Conservation (phyloP, 1,140 invertebrate genomes). For the Drosophila fuyamai region DNA sequence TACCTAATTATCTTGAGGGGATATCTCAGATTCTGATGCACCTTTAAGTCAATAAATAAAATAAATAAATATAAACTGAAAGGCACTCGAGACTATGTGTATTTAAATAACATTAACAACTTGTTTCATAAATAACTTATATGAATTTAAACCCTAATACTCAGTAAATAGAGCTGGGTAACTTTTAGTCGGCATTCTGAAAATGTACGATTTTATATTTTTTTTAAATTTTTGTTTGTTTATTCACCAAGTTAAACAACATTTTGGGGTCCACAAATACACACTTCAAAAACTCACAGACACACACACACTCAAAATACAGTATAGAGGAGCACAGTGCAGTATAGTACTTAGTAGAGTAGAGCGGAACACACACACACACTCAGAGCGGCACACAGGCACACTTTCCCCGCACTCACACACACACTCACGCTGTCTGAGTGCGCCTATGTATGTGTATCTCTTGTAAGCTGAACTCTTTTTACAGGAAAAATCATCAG, state of each 20-base stretch:
- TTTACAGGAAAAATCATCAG: slow-evolving; percentile 84
- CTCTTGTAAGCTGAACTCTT: slow-evolving; percentile 81
- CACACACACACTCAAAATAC: slow-evolving; percentile 14
- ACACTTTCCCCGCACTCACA: slow-evolving; percentile 14
- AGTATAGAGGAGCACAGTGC: slow-evolving; percentile 20
- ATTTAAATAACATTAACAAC: too few relatives aligned
- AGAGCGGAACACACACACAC: slow-evolving; percentile 16
- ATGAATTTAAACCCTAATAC: background rate
- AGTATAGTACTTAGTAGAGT: slow-evolving; percentile 22
- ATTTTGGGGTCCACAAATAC: slow-evolving; percentile 32
- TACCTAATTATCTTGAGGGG: too few relatives aligned
- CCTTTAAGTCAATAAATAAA: background rate
- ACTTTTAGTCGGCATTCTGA: background rate
- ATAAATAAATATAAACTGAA: background rate
- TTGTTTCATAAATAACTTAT: too few relatives aligned
- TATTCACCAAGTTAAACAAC: slow-evolving; percentile 24
- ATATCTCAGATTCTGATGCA: background rate
- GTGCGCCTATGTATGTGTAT: slow-evolving; percentile 66
- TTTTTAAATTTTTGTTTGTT: slow-evolving; percentile 24
- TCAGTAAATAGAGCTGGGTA: slow-evolving; percentile 4
- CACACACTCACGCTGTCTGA: slow-evolving; percentile 28
- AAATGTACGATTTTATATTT: background rate
- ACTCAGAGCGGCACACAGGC: slow-evolving; percentile 18
- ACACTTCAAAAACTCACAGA: slow-evolving; percentile 3
- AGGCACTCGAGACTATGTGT: too few relatives aligned